Evolutionary conservation across 2,113 vertebrate species (phyloP).

Genomic region (Poeciliopsis prolifica): DNA sequence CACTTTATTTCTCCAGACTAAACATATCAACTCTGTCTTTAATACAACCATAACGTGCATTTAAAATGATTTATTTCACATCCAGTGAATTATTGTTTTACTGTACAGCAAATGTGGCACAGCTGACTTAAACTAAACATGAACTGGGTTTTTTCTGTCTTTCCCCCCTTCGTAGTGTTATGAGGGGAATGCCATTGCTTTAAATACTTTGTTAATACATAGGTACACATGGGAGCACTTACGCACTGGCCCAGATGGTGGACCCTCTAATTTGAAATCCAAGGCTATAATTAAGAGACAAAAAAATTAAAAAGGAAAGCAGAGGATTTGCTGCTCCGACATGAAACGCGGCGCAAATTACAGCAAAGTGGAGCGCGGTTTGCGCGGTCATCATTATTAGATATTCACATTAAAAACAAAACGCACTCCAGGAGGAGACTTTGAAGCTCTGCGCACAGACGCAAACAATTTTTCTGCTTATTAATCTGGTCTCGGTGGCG

Average conservation of each 20-base stretch:
- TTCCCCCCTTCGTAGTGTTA: conserved; percentile 45
- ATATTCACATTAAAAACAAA: conserved; percentile 66
- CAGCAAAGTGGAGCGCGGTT: conserved; percentile 70
- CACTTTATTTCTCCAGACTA: conserved; percentile 10
- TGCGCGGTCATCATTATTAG: conserved; percentile 77
- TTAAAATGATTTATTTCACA: conserved; percentile 23
- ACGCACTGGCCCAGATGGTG: conserved; percentile 91
- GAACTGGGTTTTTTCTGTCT: conserved; percentile 37
- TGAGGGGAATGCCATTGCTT: conserved; percentile 76
- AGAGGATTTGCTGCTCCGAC: conserved; percentile 80
- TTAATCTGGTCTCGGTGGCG: conserved; percentile 28
- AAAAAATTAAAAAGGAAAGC: conserved; percentile 91
- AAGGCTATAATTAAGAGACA: conserved; percentile 97
- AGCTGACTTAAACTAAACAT: conserved; percentile 61
- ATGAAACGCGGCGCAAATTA: conserved; percentile 82
- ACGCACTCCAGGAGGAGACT: conserved; percentile 37
- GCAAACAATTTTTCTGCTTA: conserved; percentile 2
- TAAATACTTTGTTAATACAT: conserved; percentile 84
- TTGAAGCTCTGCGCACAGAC: conserved; percentile 40
- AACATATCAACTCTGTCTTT: conserved; percentile 5
- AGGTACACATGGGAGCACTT: conserved; percentile 97
- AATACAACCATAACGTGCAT: conserved; percentile 10
- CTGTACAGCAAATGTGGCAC: conserved; percentile 51
- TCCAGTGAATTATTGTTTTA: conserved; percentile 53
- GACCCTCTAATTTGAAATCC: conserved; percentile 95